Percentiles rank a stretch among this genome's conserved stretches.
These are phyloP conservation scores for Turritopsis rubra DNA, from an alignment of 30 jellyfish, hydroid and myxozoan genomes.

Conservation along the genomic window DNA sequence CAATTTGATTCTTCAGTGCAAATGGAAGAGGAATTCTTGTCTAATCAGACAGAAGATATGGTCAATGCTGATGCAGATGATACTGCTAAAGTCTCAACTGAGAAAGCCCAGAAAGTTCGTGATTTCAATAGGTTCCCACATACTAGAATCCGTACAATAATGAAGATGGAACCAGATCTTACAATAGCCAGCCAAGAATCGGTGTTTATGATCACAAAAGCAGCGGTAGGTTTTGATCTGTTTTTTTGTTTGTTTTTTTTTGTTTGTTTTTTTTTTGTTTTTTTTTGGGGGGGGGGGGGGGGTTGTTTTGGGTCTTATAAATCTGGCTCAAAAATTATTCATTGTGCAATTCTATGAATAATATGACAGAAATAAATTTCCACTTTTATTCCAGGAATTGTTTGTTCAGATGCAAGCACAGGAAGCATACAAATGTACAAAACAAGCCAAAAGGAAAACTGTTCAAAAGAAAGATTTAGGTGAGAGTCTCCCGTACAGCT, in stretches of 20 bases:
- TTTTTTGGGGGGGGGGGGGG: no score
- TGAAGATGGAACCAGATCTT: constrained; percentile 85
- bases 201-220: constrained; percentile 89
- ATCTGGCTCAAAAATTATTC: background rate
- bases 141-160: constrained; percentile 83
- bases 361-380: background rate
- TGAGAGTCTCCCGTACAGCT: background rate
- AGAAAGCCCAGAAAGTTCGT: constrained; percentile 20
- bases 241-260: background rate
- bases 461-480: constrained; percentile 87
- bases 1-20: background rate
- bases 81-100: constrained; percentile 6
- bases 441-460: constrained; percentile 76
- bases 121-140: constrained; percentile 55
- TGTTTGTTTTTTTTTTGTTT: no score
- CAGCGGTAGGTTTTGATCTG: constrained; percentile 62
- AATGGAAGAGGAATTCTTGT: background rate
- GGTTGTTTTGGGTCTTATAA: background rate
- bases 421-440: constrained; percentile 66
- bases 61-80: background rate
- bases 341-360: no score
- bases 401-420: constrained; percentile 75
- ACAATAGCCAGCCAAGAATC: constrained; percentile 97
- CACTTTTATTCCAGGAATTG: constrained; percentile 44
- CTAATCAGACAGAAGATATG: constrained; percentile 7